Evolutionary conservation across 2,797 vertebrate species (phyloP).

Genomic region (Neostethus bicornis): DNA sequence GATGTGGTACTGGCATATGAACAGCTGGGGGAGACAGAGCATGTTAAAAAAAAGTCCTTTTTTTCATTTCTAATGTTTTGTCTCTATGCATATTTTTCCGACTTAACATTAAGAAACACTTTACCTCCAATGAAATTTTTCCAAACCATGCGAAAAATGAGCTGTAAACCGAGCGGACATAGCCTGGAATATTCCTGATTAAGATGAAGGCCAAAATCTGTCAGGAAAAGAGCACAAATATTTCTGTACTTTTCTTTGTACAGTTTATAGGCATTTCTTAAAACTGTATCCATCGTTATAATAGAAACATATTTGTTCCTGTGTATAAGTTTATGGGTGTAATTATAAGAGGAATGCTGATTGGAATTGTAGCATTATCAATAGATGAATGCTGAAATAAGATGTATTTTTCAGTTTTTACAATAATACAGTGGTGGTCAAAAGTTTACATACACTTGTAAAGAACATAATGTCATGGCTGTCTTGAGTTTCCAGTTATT

Average conservation of each 20-base stretch:
- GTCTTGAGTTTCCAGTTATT: too few species aligned
- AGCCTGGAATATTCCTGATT: slow-evolving; percentile 98
- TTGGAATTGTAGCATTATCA: too few species aligned
- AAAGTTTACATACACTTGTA: too few species aligned
- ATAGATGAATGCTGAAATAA: too few species aligned
- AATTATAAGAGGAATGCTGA: too few species aligned
- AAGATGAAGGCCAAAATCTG: slow-evolving; percentile 97
- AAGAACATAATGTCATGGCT: too few species aligned
- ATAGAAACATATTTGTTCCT: too few species aligned
- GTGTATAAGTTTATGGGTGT: too few species aligned
- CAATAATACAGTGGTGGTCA: too few species aligned
- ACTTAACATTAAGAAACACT: slow-evolving; percentile 25
- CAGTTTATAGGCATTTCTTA: too few species aligned
- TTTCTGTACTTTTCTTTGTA: slow-evolving; percentile 13
- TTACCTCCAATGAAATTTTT: slow-evolving; percentile 96
- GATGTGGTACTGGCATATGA: slow-evolving; percentile 99
- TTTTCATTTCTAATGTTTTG: not conserved
- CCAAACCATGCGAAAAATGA: slow-evolving; percentile 99
- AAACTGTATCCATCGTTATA: too few species aligned
- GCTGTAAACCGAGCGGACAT: slow-evolving; percentile 93
- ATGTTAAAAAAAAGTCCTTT: not conserved
- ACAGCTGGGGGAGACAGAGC: slow-evolving; percentile 83
- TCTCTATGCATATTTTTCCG: not conserved
- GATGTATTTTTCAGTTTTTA: too few species aligned
- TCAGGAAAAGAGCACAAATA: slow-evolving; percentile 10